A percentile compares a stretch with the other conserved stretches of the same genome.
Evolutionary conservation across 2,888 invertebrate genomes (phyloP).

Genomic region (Phengaris arion): DNA sequence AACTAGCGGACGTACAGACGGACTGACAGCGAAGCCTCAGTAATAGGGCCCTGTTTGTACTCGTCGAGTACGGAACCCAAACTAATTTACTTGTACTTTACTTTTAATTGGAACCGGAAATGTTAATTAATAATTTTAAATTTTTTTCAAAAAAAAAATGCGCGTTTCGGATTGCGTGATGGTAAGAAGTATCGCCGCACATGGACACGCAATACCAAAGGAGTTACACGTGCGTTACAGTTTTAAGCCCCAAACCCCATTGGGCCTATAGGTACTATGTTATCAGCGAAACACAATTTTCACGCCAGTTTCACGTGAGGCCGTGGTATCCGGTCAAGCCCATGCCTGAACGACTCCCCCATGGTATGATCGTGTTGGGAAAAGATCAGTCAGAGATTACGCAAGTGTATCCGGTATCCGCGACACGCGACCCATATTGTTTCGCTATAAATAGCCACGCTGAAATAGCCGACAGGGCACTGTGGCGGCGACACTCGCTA

Average conservation of each 20-base stretch:
- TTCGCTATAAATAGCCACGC: slow-evolving; percentile 57
- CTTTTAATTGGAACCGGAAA: neutral
- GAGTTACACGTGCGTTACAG: too few species aligned
- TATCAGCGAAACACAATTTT: neutral
- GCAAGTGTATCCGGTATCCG: slow-evolving; percentile 44
- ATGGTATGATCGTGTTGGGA: neutral
- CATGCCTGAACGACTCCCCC: neutral
- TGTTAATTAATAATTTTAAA: neutral
- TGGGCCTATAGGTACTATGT: too few species aligned
- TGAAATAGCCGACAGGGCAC: slow-evolving; percentile 68
- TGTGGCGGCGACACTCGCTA: slow-evolving; percentile 43
- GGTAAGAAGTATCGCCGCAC: too few species aligned
- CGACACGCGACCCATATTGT: slow-evolving; percentile 64
- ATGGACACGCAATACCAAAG: too few species aligned
- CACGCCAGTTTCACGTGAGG: neutral
- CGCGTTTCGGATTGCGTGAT: too few species aligned
- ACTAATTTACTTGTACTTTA: neutral
- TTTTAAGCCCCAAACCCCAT: too few species aligned
- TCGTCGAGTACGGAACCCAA: too few species aligned
- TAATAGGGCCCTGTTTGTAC: too few species aligned
- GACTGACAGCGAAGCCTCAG: too few species aligned
- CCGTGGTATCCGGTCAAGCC: neutral
- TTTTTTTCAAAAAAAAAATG: neutral
- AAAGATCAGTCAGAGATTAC: slow-evolving; percentile 36
- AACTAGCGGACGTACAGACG: too few species aligned